These are phyloP conservation scores for Malacoraja senta DNA, from an alignment of 2,797 vertebrate species.

Conservation along the genomic window DNA sequence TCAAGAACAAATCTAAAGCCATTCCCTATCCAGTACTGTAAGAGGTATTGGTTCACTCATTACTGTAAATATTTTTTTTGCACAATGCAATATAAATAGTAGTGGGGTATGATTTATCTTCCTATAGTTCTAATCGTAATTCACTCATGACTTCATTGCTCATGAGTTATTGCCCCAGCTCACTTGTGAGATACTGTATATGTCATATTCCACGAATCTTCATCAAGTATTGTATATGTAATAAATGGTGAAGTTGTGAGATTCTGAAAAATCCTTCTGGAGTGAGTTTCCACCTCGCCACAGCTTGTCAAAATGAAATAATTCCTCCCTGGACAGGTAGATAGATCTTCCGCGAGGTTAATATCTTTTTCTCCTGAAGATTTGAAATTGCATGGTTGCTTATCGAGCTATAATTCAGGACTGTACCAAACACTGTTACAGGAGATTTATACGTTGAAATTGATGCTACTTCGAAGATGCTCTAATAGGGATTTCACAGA, in stretches of 20 bases:
- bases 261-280: background rate
- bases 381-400: slow-evolving; percentile 32
- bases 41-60: background rate
- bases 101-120: slow-evolving; percentile 21
- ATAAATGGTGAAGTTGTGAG: slow-evolving; percentile 18
- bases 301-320: slow-evolving; percentile 32
- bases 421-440: slow-evolving; percentile 14
- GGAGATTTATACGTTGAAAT: slow-evolving; percentile 30
- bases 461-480: slow-evolving; percentile 31
- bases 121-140: background rate
- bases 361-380: slow-evolving; percentile 36
- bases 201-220: slow-evolving; percentile 4
- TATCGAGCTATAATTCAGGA: slow-evolving; percentile 23
- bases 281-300: background rate
- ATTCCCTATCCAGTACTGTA: background rate
- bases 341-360: slow-evolving; percentile 27
- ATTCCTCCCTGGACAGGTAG: slow-evolving; percentile 28
- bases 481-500: slow-evolving; percentile 24
- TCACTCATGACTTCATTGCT: slow-evolving; percentile 16
- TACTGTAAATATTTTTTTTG: slow-evolving; percentile 9
- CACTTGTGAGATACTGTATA: slow-evolving; percentile 8
- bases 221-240: slow-evolving; percentile 15
- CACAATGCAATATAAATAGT: background rate
- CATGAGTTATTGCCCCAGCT: background rate
- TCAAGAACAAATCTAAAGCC: background rate